Evolutionary conservation across 1,140 invertebrate genomes (phyloP), one percentile per base, ranked within the genome.

Genomic region (Lasaia peninsularis): DNA sequence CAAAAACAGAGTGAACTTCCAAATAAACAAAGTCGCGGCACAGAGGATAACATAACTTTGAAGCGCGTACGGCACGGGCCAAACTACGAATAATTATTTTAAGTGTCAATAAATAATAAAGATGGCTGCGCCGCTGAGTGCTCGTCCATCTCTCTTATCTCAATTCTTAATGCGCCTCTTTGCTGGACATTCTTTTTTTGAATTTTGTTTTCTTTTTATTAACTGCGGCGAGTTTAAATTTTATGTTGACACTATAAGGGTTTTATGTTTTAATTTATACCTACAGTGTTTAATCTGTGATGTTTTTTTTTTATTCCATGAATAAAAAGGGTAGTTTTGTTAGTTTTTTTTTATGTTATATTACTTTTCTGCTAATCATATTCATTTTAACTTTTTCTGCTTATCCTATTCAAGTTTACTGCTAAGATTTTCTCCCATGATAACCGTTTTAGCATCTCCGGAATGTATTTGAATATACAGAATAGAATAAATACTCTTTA

Each of bases 51-150:
- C 24, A 28, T 28, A 28, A 28, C 24, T 40, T 40, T 18, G 4
- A 44, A 44, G 37, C 40, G 40, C 40, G 18, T 76, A 78, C 78
- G 84, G 80, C 82, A 88, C 85, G 85, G 77, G 85, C 83, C 76
- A 78, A 77, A 76, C 69, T 67, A 66, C 70, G 67, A 73, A 72
- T 86, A 86, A 86, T 86, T 86, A 84, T 82, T 88, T 86, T 84
- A 85, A 88, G 83, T 86, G 85, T 86, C 81, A 88, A 88, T 88
- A 88, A 88, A 88, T 88, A 88, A 88, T 86, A 86, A 84, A 86
- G 78, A 80, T 72, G 73, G 72, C 75, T 68, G 75, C 75, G 67
- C 66, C 65, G 78, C 65, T 83, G 82, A 85, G 82, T 86, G 85
- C 80, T 75, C 82, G 73, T 83, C 80, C 80, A 76, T 85, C 83